Evolutionary conservation across 2,888 invertebrate species (phyloP).

Genomic region (Aporophyla nigra): DNA sequence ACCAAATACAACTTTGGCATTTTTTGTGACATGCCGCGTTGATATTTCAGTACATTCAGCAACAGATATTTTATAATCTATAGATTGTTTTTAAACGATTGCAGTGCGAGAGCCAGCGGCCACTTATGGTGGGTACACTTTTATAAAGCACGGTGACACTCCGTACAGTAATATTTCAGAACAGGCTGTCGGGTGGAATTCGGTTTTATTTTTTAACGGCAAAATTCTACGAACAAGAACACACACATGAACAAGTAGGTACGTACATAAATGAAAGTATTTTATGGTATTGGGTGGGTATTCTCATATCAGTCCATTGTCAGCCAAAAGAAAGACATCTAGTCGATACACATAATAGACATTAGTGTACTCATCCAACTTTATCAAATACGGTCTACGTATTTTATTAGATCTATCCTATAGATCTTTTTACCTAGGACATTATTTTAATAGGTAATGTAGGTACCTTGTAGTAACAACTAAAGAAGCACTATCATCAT

Average conservation of each 20-base stretch:
- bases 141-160: slow-evolving; percentile 26
- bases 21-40: slow-evolving; percentile 30
- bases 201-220: slow-evolving; percentile 25
- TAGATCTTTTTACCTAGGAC: background rate
- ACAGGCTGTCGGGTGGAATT: slow-evolving; percentile 32
- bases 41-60: slow-evolving; percentile 28
- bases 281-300: background rate
- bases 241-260: slow-evolving; percentile 1
- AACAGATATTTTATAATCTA: slow-evolving; percentile 15
- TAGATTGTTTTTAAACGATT: slow-evolving; percentile 17
- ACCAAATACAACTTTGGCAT: slow-evolving; percentile 41
- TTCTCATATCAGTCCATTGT: background rate
- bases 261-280: background rate
- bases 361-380: background rate
- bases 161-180: slow-evolving; percentile 44
- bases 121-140: background rate
- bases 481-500: background rate
- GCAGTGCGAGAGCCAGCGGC: slow-evolving; percentile 8
- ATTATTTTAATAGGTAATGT: background rate
- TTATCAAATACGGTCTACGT: background rate
- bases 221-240: slow-evolving; percentile 14
- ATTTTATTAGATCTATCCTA: background rate
- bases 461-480: too few relatives aligned
- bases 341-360: background rate
- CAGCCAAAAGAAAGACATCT: background rate